phyloP scores from a whole-genome alignment of 2,113 vertebrate genomes.

The Ophthalmolycus amberensis region DNA sequence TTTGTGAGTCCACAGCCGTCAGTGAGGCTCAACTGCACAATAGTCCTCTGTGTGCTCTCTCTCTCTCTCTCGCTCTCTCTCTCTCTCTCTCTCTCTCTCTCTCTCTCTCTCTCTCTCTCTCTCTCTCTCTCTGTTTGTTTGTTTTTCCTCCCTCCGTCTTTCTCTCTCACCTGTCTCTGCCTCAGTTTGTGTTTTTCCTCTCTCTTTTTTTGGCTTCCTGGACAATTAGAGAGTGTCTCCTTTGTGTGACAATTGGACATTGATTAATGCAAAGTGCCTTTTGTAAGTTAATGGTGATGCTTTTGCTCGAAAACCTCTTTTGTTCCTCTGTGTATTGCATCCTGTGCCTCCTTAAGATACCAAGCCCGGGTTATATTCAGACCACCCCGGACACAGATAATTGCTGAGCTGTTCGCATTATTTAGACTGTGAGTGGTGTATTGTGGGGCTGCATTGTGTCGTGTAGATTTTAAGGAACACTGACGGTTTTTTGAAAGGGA shows the following conservation, averaged over 20 bases:
- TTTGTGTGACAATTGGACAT: conserved; percentile 32
- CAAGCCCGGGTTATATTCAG: conserved; percentile 2
- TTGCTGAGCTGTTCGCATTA: conserved; percentile 8
- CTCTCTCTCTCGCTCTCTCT: conserved; percentile 32
- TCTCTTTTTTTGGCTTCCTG: not conserved
- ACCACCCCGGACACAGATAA: not conserved
- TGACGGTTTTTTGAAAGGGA: not conserved
- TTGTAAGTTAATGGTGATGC: not conserved
- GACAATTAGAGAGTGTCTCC: not conserved
- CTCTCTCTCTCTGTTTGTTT: conserved; percentile 54
- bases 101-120: conserved; percentile 42
- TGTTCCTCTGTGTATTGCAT: not conserved
- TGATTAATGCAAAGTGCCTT: conserved; percentile 39
- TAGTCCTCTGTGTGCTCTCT: conserved; percentile 48
- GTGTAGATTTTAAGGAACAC: not conserved
- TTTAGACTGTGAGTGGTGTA: conserved; percentile 1
- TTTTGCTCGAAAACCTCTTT: not conserved
- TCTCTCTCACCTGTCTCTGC: conserved; percentile 36
- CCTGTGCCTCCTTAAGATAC: conserved; percentile 2
- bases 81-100: conserved; percentile 25
- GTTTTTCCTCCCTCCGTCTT: conserved; percentile 57
- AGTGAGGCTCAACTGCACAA: conserved; percentile 33
- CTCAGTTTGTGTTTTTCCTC: conserved; percentile 18
- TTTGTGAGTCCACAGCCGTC: conserved; percentile 23
- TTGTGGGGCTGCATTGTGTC: conserved; percentile 10